phyloP scores from a whole-genome alignment of 2,113 vertebrate genomes.

The Grammomys dolichurus region DNA sequence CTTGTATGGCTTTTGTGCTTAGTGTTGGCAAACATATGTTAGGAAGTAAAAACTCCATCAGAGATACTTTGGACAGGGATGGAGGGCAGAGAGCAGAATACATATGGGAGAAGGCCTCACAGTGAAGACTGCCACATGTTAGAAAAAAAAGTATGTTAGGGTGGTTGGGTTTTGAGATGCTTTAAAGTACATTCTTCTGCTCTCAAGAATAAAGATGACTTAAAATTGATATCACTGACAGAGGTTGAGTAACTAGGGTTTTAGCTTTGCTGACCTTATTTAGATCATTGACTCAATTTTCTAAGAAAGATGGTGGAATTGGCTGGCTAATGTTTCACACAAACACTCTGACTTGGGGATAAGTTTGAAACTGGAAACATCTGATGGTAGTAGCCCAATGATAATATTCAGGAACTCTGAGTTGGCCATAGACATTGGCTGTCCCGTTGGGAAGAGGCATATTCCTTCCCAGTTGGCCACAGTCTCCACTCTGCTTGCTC shows the following conservation, averaged over 20 bases:
- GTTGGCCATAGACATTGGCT: not conserved
- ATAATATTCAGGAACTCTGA: not conserved
- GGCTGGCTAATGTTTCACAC: not conserved
- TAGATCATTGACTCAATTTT: not conserved
- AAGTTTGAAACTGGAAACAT: not conserved
- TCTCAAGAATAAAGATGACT: not conserved
- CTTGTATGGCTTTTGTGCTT: not conserved
- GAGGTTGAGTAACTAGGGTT: not conserved
- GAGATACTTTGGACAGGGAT: not conserved
- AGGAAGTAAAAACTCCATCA: not conserved
- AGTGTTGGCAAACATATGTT: not conserved
- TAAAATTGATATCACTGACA: not conserved
- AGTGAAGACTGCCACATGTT: not conserved
- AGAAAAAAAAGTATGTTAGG: not conserved
- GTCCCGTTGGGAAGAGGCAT: not conserved
- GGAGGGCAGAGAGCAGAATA: not conserved
- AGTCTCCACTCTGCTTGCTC: not conserved
- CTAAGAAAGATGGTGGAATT: not conserved
- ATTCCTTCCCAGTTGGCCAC: not conserved
- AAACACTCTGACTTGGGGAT: not conserved
- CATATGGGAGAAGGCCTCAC: not conserved
- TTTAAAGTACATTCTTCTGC: not conserved
- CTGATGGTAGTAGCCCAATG: not conserved
- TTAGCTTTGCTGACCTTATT: not conserved
- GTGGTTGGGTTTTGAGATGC: not conserved